phyloP scores from a whole-genome alignment of 2,888 invertebrate genomes.

The Tyria jacobaeae region DNA sequence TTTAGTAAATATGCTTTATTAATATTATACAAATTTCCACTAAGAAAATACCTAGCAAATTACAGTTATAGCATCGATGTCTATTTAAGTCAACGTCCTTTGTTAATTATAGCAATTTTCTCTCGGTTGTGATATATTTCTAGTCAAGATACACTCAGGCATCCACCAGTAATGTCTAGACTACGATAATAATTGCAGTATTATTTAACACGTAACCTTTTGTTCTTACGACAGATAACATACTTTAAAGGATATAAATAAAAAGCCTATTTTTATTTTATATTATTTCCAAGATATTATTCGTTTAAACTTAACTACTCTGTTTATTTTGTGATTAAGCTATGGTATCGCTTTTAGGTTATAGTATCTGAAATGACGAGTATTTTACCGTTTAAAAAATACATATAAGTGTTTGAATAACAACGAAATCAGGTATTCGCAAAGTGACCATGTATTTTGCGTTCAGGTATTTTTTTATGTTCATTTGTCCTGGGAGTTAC shows the following conservation, averaged over 20 bases:
- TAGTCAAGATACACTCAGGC: constrained; percentile 16
- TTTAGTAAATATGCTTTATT: background rate
- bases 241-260: background rate
- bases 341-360: too few species aligned
- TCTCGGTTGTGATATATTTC: constrained; percentile 14
- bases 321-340: too few species aligned
- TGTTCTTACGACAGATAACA: constrained; percentile 31
- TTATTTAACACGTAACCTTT: constrained; percentile 31
- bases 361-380: too few species aligned
- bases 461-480: too few species aligned
- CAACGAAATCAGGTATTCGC: too few species aligned
- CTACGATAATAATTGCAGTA: constrained; percentile 34
- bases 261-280: too few species aligned
- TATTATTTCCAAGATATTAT: too few species aligned
- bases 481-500: too few species aligned
- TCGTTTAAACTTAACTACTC: too few species aligned
- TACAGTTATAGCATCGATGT: constrained; percentile 11
- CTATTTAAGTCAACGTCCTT: constrained; percentile 14
- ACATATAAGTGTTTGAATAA: too few species aligned
- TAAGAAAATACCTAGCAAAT: background rate
- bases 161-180: constrained; percentile 32
- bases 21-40: background rate
- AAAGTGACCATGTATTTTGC: too few species aligned
- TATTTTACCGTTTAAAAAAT: too few species aligned
- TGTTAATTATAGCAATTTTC: constrained; percentile 17